Base-by-base conservation (phyloP, 2,888 invertebrate genomes). In the Drosophila helvetica region DNA sequence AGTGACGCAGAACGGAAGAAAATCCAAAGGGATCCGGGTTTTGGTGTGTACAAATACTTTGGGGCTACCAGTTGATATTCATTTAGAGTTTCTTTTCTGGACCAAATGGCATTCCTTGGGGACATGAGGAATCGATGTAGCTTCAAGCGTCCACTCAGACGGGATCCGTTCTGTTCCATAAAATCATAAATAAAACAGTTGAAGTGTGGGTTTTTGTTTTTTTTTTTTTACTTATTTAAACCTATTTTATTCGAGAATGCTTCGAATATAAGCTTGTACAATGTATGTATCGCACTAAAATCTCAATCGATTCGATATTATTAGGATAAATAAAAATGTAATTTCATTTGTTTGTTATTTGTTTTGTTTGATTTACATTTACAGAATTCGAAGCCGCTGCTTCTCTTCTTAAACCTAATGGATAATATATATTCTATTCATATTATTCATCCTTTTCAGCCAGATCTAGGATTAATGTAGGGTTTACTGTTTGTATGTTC, bases 371-470 rank as follows among this genome's bases (percentile, higher is more conserved):
- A 15, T 33, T 38, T 38, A 38, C 77, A 86, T 81, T 79, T 80
- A 79, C 86, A 82, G 65, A 57, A 66, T 63, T 46, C 55, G 73
- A 78, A 67, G 48, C 68, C 65, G 56, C 43, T 64, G 68, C 38
- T 38, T 38, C n/a, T 6, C 38, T n/a, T 6, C 38, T 38, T 38
- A 38, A 5, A 38, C n/a, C n/a, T 38, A 38, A 15, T 38, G 38
- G 38, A 81, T 55, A 60, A 53, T 47, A 57, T 42, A 60, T 59
- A 38, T 38, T 58, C 22, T 53, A 33, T 57, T 43, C 43, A 30
- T 50, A 10, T 43, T 22, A 33, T 55, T 57, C 12, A 22, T 43
- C 43, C 62, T 58, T 64, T 52, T 50, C 42, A 38, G 38, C 15
- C 38, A 38, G 27, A 65, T 53, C 51, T 46, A 53, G 45, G 47